phyloP scores from a whole-genome alignment of 1,140 invertebrate species.

The Calosoma granatense region DNA sequence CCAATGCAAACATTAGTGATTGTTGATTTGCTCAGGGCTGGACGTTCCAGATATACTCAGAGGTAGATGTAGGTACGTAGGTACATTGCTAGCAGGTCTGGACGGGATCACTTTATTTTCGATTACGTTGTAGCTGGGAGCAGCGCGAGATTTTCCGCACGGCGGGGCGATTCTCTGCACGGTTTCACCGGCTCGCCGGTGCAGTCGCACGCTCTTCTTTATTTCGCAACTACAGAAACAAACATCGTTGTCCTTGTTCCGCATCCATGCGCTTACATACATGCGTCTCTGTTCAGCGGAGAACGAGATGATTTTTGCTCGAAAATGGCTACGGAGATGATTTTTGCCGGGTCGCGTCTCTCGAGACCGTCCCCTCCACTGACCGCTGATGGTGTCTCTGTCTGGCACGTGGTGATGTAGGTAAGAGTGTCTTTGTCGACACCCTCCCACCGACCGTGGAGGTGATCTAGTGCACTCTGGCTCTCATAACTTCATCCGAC shows the following conservation, averaged over 20 bases:
- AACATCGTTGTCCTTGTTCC: constrained; percentile 11
- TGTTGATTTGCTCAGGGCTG: too few relatives aligned
- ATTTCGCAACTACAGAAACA: too few relatives aligned
- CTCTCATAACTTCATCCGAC: constrained; percentile 39
- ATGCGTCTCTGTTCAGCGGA: constrained; percentile 13
- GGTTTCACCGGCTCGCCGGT: neutral
- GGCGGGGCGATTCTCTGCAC: neutral
- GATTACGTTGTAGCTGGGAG: constrained; percentile 11
- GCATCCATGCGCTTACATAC: constrained; percentile 9
- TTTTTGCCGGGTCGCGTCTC: constrained; percentile 32
- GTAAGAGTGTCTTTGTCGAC: constrained; percentile 10
- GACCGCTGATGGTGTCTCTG: neutral
- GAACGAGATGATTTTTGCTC: constrained; percentile 20
- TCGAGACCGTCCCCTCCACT: constrained; percentile 15
- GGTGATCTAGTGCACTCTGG: constrained; percentile 31
- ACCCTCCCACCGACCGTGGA: constrained; percentile 12
- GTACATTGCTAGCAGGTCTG: too few relatives aligned
- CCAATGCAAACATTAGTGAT: too few relatives aligned
- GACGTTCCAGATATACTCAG: too few relatives aligned
- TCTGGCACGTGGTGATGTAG: neutral
- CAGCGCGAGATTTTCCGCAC: neutral
- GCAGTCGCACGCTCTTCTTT: too few relatives aligned
- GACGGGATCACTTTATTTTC: constrained; percentile 8
- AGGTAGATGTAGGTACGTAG: too few relatives aligned
- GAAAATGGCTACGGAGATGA: constrained; percentile 27